A percentile compares a stretch with the other conserved stretches of the same genome.
Evolutionary conservation across 2,797 vertebrate genomes (phyloP).

Genomic region (Petrocephalus schoutedeni): DNA sequence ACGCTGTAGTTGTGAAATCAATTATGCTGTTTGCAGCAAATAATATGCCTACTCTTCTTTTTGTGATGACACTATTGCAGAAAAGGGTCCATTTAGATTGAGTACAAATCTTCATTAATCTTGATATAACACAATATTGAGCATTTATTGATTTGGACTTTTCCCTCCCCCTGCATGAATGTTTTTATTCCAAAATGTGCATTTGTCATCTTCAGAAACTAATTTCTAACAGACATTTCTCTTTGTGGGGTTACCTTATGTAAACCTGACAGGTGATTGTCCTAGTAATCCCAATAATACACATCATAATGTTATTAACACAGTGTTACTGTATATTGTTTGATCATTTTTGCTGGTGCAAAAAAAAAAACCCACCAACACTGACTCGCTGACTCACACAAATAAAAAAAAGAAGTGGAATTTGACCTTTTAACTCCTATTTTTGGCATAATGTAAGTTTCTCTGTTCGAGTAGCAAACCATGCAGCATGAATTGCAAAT

Average conservation of each 20-base stretch:
- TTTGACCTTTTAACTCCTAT: no score
- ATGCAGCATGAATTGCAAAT: no score
- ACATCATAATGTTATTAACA: background rate
- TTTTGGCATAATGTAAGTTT: no score
- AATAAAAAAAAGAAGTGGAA: background rate
- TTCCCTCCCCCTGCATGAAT: background rate
- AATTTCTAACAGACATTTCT: background rate
- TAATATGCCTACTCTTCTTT: background rate
- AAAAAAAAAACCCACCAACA: background rate
- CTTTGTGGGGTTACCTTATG: background rate
- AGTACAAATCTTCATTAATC: background rate
- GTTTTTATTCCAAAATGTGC: background rate
- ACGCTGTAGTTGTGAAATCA: background rate
- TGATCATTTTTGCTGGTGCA: background rate
- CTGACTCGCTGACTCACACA: background rate
- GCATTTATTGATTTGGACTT: background rate
- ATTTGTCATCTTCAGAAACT: background rate
- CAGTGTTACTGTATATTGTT: background rate
- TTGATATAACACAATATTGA: background rate
- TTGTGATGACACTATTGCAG: background rate
- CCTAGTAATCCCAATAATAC: background rate
- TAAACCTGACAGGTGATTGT: background rate
- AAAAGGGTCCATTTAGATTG: background rate
- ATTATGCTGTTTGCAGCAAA: background rate
- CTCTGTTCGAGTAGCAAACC: no score